Conservation (phyloP, 2,797 vertebrate genomes). For the Hephaestus fuliginosus region DNA sequence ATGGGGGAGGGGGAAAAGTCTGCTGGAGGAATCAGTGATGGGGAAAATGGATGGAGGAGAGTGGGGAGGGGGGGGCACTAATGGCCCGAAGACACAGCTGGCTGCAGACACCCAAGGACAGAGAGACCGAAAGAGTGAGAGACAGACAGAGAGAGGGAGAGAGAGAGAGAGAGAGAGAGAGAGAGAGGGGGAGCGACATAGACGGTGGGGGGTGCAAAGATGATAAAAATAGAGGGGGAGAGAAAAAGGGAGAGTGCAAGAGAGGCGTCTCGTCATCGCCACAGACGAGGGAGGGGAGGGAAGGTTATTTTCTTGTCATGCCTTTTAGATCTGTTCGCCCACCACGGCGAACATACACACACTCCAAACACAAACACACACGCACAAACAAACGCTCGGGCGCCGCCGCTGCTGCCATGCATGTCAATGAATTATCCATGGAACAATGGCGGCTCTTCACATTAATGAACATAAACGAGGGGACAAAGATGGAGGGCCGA, state of each 20-base stretch:
- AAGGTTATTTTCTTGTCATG: conserved; percentile 78
- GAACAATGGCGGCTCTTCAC: conserved; percentile 67
- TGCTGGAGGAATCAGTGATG: conserved; percentile 82
- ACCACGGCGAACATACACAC: conserved; percentile 26
- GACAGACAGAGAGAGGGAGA: conserved; percentile 42
- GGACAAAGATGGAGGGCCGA: conserved; percentile 62
- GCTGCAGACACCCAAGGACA: conserved; percentile 86
- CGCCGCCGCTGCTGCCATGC: conserved; percentile 46
- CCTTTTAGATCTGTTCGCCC: conserved; percentile 66
- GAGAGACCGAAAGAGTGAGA: conserved; percentile 70
- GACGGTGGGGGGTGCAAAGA: conserved; percentile 46
- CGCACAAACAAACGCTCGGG: conserved; percentile 52
- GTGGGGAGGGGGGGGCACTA: conserved; percentile 58
- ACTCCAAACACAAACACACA: conserved; percentile 22
- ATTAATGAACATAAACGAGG: conserved; percentile 76
- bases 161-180: conserved; percentile 15
- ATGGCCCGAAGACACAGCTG: conserved; percentile 86
- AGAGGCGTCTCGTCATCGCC: conserved; percentile 64
- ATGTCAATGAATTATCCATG: conserved; percentile 75
- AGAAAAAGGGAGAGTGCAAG: conserved; percentile 30
- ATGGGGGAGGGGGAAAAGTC: conserved; percentile 70
- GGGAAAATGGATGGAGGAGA: conserved; percentile 82
- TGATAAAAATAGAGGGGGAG: conserved; percentile 74
- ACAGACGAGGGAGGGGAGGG: conserved; percentile 55
- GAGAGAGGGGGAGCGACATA: conserved; percentile 30